A percentile compares a stretch with the other conserved stretches of the same genome.
phyloP scores from a whole-genome alignment of 2,888 invertebrate genomes.

The Microplitis deprimator region DNA sequence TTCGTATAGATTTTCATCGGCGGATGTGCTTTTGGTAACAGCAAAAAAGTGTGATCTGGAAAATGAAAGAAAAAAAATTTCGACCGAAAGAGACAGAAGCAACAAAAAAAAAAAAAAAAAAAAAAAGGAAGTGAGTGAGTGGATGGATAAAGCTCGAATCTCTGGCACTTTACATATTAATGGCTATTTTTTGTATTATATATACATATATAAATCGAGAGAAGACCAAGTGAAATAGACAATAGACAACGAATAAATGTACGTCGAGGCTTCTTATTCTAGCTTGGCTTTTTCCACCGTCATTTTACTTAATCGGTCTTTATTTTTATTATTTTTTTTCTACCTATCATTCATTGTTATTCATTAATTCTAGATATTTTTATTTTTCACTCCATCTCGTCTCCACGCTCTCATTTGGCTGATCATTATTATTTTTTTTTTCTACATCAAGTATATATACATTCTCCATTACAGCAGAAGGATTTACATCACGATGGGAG shows the following conservation, averaged over 20 bases:
- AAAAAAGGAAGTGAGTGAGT: slow-evolving; percentile 32
- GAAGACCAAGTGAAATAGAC: slow-evolving; percentile 30
- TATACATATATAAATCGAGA: slow-evolving; percentile 6
- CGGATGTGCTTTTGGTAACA: not conserved
- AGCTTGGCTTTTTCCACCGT: slow-evolving; percentile 25
- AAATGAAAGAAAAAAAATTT: not conserved
- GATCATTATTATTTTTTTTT: slow-evolving; percentile 15
- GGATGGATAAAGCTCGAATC: slow-evolving; percentile 54
- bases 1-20: not conserved
- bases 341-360: slow-evolving; percentile 30
- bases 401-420: not conserved
- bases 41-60: slow-evolving; percentile 7
- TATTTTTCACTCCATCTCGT: not conserved
- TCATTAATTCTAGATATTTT: slow-evolving; percentile 30
- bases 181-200: slow-evolving; percentile 53
- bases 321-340: slow-evolving; percentile 5
- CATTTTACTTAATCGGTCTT: slow-evolving; percentile 41
- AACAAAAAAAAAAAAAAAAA: not conserved
- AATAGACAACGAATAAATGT: slow-evolving; percentile 27
- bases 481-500: slow-evolving; percentile 60
- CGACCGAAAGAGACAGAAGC: not conserved
- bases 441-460: not conserved
- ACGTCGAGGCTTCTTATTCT: slow-evolving; percentile 3
- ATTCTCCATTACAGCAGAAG: slow-evolving; percentile 26
- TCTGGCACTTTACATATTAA: slow-evolving; percentile 58